These are phyloP conservation scores for Stenodema calcarata DNA, from an alignment of 2,888 invertebrate species.

Conservation along the genomic window DNA sequence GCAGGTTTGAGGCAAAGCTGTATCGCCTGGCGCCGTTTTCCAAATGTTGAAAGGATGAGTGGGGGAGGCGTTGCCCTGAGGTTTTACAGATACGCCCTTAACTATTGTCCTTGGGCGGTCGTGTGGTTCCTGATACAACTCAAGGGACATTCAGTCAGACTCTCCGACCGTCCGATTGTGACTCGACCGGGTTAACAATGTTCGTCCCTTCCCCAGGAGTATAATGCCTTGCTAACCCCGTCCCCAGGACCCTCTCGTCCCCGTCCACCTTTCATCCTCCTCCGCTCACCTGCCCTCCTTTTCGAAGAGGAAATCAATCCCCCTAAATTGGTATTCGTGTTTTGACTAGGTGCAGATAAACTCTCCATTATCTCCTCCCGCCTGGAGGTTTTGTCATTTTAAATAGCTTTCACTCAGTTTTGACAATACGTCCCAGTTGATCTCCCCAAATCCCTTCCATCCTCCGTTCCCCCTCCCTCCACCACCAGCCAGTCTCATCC, in stretches of 20 bases:
- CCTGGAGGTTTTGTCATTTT: conserved; percentile 43
- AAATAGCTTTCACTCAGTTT: conserved; percentile 39
- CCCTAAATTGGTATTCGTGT: conserved; percentile 49
- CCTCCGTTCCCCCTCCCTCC: conserved; percentile 18
- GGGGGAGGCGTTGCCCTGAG: conserved; percentile 12
- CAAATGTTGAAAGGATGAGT: neutral
- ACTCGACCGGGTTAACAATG: conserved; percentile 28
- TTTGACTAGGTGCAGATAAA: conserved; percentile 43
- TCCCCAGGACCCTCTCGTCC: neutral
- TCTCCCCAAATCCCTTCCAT: conserved; percentile 18
- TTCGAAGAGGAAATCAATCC: conserved; percentile 36
- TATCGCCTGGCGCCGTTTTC: neutral
- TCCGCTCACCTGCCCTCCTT: neutral
- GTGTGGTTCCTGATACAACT: conserved; percentile 52
- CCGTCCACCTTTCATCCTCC: too few species aligned
- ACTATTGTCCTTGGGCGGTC: conserved; percentile 47
- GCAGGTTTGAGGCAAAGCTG: neutral
- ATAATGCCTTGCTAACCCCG: conserved; percentile 36
- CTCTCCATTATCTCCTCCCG: conserved; percentile 35
- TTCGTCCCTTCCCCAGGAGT: conserved; percentile 27
- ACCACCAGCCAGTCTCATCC: neutral
- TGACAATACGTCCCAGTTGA: conserved; percentile 40
- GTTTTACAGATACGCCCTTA: conserved; percentile 44
- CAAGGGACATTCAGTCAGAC: conserved; percentile 35
- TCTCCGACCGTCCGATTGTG: conserved; percentile 16